Base-by-base conservation (phyloP, 2,888 invertebrate species). In the Caenorhabditis wallacei region DNA sequence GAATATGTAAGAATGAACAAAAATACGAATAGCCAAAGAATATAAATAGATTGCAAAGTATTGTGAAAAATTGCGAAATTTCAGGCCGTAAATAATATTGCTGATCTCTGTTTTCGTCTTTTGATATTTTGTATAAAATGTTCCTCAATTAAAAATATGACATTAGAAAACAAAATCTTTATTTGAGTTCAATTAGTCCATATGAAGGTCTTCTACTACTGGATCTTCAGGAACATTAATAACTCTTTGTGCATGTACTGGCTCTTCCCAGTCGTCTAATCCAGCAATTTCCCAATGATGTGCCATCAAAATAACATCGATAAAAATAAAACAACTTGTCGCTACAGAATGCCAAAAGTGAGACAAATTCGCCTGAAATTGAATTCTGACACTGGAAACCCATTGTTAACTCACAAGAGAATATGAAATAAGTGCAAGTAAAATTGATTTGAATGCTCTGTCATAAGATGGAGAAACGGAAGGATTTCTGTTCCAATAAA, bases 51-150 rank as follows among this genome's bases (percentile, higher is more conserved):
- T 69, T 71, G 48, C 79, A 56, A 79, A 79, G 66, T 40, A 71
- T 78, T 61, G 63, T n/a, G 78, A 63, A 78, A 78, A 61, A 46
- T 78, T 78, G 63, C 78, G 78, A 78, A 78, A 78, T 69, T 22
- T 56, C 37, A 3, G 30, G 8, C 3, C 30, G 8, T 30, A 30
- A n/a, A n/a, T n/a, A n/a, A n/a, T n/a, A n/a, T n/a, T n/a, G n/a
- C 30, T 13, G 35, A 2, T 13, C 26, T 48, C 26, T 26, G 10
- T 66, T 66, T 61, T 43, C 20, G 13, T 22, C 2, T 2, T 20
- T 43, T 20, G 20, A n/a, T n/a, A n/a, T n/a, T n/a, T n/a, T n/a
- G n/a, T n/a, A n/a, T n/a, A n/a, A n/a, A n/a, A n/a, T n/a, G n/a
- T n/a, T n/a, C 30, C 30, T 5, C 30, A 30, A 8, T 5, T 5